phyloP scores from a whole-genome alignment of 92 coral and sea anemone species.

The Parazoanthus swiftii region DNA sequence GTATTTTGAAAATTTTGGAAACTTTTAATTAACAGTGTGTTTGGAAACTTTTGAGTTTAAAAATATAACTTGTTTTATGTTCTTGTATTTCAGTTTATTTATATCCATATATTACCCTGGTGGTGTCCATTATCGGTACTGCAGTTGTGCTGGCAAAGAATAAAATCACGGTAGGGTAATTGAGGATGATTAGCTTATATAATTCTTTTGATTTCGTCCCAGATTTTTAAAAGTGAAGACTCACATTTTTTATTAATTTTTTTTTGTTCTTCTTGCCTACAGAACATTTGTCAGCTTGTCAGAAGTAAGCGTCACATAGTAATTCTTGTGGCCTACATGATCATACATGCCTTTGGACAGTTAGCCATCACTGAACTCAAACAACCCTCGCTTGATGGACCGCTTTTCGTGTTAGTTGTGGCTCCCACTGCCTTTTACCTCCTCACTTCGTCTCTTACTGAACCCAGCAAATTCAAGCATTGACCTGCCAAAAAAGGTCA shows the following conservation, averaged over 20 bases:
- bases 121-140: conserved; percentile 80
- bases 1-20: too few species aligned
- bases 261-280: conserved; percentile 12
- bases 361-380: conserved; percentile 84
- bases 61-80: background rate
- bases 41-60: too few species aligned
- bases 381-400: conserved; percentile 77
- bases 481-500: background rate
- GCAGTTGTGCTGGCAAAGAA: conserved; percentile 91
- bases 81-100: conserved; percentile 70
- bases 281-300: conserved; percentile 74
- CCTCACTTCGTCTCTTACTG: conserved; percentile 79
- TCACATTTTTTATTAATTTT: background rate
- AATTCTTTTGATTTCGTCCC: background rate
- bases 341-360: conserved; percentile 87
- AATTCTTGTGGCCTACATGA: conserved; percentile 84
- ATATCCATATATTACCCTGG: conserved; percentile 84
- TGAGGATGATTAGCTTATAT: too few species aligned
- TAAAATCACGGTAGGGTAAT: conserved; percentile 70
- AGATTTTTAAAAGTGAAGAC: background rate
- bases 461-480: conserved; percentile 81
- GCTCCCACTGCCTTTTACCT: conserved; percentile 86
- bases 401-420: conserved; percentile 79
- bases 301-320: conserved; percentile 77
- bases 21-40: too few species aligned